Conservation (phyloP, 2,113 vertebrate genomes). For the Tyto alba region DNA sequence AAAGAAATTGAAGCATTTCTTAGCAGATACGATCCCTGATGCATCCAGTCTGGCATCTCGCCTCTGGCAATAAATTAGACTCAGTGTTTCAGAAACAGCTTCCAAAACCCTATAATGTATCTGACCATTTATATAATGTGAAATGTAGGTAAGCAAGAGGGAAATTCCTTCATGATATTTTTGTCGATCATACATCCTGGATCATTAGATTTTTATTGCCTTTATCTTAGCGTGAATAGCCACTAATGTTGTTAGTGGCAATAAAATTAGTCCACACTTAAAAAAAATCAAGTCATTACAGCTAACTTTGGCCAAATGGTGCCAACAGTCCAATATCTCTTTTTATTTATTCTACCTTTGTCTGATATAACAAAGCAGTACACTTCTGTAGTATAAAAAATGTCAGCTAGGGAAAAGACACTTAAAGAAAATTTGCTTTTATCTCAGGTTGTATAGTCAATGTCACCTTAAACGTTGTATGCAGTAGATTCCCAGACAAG, state of each 20-base stretch:
- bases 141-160: neutral
- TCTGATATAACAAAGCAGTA: neutral
- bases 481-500: neutral
- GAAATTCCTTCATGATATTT: neutral
- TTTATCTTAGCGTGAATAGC: neutral
- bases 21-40: conserved; percentile 12
- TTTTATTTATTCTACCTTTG: neutral
- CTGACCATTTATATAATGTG: neutral
- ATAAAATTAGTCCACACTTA: neutral
- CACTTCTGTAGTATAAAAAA: neutral
- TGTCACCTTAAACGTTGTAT: neutral
- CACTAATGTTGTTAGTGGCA: neutral
- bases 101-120: neutral
- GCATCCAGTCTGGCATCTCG: conserved; percentile 16
- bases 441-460: neutral
- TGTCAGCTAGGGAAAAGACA: neutral
- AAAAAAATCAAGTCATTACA: neutral
- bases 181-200: neutral
- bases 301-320: neutral
- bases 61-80: conserved; percentile 18
- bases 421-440: neutral
- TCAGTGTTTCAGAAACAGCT: neutral
- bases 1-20: neutral
- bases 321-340: neutral
- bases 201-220: neutral